Conservation (phyloP, 2,888 invertebrate genomes). For the Eristalis pertinax region DNA sequence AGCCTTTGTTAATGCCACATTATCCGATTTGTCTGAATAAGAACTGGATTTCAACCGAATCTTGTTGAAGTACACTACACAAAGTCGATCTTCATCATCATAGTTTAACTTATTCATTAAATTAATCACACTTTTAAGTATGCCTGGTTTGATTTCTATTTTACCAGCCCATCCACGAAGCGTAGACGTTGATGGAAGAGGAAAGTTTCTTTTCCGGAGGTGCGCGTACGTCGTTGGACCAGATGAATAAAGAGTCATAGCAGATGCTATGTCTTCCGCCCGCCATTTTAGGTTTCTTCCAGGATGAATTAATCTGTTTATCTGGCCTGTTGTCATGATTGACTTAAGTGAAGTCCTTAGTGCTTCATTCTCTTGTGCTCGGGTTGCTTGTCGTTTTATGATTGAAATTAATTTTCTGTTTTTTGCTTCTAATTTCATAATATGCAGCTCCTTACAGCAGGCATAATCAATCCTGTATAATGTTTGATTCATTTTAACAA, state of each 20-base stretch:
- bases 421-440: conserved; percentile 45
- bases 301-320: conserved; percentile 38
- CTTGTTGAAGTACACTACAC: conserved; percentile 62
- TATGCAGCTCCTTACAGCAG: conserved; percentile 44
- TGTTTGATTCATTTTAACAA: not conserved
- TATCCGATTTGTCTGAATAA: conserved; percentile 32
- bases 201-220: conserved; percentile 42
- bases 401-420: conserved; percentile 12
- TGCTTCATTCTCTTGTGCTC: conserved; percentile 36
- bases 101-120: conserved; percentile 30
- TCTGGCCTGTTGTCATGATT: conserved; percentile 51
- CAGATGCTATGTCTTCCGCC: conserved; percentile 43
- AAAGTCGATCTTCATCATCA: conserved; percentile 38
- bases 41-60: conserved; percentile 44
- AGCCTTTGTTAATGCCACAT: not conserved
- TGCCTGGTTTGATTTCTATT: conserved; percentile 46
- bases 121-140: conserved; percentile 33
- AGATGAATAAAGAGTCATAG: conserved; percentile 40
- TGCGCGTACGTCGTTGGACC: conserved; percentile 36
- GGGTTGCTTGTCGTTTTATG: conserved; percentile 24
- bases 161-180: conserved; percentile 51
- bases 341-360: conserved; percentile 6
- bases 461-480: conserved; percentile 33
- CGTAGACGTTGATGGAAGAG: conserved; percentile 43
- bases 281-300: conserved; percentile 39